Conservation (phyloP, 2,113 vertebrate species). For the Gymnobelideus leadbeateri region DNA sequence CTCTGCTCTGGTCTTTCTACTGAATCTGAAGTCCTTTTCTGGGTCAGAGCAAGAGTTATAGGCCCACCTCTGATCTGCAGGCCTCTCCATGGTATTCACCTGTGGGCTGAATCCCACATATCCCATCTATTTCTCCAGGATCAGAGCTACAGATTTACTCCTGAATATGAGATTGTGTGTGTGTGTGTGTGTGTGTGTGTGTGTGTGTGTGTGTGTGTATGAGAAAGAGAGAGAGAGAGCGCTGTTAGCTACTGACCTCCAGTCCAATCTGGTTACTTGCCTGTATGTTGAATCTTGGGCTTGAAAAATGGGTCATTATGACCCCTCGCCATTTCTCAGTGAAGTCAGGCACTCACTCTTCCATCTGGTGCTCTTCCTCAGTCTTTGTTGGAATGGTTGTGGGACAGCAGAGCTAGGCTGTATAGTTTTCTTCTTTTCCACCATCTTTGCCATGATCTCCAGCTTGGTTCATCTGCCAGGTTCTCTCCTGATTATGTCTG, state of each 20-base stretch:
- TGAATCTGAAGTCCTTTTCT: neutral
- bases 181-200: no score
- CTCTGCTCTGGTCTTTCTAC: neutral
- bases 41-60: neutral
- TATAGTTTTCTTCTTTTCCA: neutral
- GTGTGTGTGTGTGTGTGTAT: no score
- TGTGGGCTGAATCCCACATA: neutral
- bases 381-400: neutral
- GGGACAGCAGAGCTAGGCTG: neutral
- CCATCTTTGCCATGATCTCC: neutral
- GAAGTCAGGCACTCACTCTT: neutral
- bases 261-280: neutral
- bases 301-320: neutral
- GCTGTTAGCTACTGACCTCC: neutral
- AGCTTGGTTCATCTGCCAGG: neutral
- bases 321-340: neutral
- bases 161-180: no score
- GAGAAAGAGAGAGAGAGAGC: neutral
- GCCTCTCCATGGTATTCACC: neutral
- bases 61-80: neutral
- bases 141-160: neutral
- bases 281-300: neutral
- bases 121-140: neutral
- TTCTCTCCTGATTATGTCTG: neutral
- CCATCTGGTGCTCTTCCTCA: neutral